Evolutionary conservation across 2,797 vertebrate genomes (phyloP).

Genomic region (Oryzias dopingdopingensis): DNA sequence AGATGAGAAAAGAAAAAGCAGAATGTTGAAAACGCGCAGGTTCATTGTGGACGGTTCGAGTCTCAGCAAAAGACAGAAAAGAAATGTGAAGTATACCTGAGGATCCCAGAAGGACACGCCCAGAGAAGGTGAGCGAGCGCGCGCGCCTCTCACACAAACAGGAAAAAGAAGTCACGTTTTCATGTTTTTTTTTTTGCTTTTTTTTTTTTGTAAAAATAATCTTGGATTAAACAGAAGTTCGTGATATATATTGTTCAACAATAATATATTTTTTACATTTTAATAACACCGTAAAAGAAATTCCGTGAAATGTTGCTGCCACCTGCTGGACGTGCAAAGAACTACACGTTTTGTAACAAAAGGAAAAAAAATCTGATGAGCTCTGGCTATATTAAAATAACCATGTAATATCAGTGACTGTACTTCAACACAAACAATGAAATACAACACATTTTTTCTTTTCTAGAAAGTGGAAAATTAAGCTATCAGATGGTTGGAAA

Average conservation of each 20-base stretch:
- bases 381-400: no score
- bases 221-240: no score
- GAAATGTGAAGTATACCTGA: slow-evolving; percentile 25
- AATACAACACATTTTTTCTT: no score
- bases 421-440: no score
- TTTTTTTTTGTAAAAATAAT: neutral
- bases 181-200: no score
- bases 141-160: neutral
- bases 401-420: no score
- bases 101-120: slow-evolving; percentile 41
- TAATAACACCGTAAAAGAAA: no score
- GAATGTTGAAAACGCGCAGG: slow-evolving; percentile 12
- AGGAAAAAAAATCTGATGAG: no score
- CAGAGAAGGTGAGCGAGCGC: slow-evolving; percentile 25
- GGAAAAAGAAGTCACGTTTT: neutral
- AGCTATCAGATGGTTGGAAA: no score
- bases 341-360: neutral
- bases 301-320: slow-evolving; percentile 12
- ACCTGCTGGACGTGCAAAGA: neutral
- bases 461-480: no score
- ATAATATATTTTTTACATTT: no score
- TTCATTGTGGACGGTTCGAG: slow-evolving; percentile 47
- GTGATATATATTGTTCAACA: no score
- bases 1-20: slow-evolving; percentile 34
- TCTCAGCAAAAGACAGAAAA: slow-evolving; percentile 22